phyloP scores from a whole-genome alignment of 1,140 invertebrate genomes.

The Samia ricini region DNA sequence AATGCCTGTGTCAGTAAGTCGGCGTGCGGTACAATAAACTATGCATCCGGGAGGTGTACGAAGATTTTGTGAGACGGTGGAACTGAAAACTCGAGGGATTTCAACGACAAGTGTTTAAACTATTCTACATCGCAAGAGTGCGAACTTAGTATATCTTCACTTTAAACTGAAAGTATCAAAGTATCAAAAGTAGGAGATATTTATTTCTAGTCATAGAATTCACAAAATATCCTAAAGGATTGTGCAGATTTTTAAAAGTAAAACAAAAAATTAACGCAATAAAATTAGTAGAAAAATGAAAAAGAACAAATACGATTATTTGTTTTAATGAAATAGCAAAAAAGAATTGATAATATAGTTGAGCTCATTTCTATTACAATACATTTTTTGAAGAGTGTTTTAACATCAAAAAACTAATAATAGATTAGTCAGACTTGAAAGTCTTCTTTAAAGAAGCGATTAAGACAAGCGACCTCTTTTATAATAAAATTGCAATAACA shows the following conservation, averaged over 20 bases:
- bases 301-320: too few relatives aligned
- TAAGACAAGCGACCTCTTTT: background rate
- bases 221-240: too few relatives aligned
- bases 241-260: too few relatives aligned
- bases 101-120: slow-evolving; percentile 11
- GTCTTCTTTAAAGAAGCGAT: background rate
- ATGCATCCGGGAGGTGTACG: slow-evolving; percentile 31
- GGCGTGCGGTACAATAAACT: slow-evolving; percentile 18
- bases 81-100: slow-evolving; percentile 19
- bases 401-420: too few relatives aligned
- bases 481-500: background rate
- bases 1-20: background rate
- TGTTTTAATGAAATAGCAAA: too few relatives aligned
- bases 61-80: slow-evolving; percentile 21
- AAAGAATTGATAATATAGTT: too few relatives aligned
- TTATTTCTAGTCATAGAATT: too few relatives aligned
- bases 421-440: too few relatives aligned
- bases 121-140: background rate
- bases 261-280: too few relatives aligned
- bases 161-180: background rate
- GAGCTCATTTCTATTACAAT: too few relatives aligned
- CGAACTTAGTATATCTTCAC: background rate
- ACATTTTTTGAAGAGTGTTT: too few relatives aligned
- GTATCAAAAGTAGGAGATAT: background rate
- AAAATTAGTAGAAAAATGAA: too few relatives aligned